Evolutionary conservation across 1,140 invertebrate genomes (phyloP), one percentile per base, ranked within the genome.

Genomic region (Calliopsis andreniformis): DNA sequence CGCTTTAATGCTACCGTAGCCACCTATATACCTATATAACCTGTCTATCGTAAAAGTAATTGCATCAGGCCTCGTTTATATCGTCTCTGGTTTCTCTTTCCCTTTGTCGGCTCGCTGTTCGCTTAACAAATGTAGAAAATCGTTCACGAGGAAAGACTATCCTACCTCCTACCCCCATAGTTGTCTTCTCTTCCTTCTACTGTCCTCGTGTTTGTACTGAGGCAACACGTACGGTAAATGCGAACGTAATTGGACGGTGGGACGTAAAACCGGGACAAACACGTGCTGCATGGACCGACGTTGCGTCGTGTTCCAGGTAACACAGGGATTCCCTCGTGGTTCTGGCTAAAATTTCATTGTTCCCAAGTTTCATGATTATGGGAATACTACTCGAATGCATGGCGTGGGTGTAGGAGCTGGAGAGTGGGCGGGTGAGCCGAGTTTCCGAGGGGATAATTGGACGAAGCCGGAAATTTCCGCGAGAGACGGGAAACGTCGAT

Each of bases 61-160:
- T 90, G 88, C 89, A 90, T 89, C 88, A 89, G 87, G 86, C 79
- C 82, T 85, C 87, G 85, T 88, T 90, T 88, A 86, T 89, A 88
- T 88, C 80, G 73, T 78, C 80, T 81, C 72, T 49, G 72, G 76
- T 66, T 80, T 62, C 67, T 85, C 81, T 79, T 85, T 80, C 76
- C 16, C 23, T 25, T 20, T 20, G 18, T 8, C 42, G 14, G 18
- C n/a, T n/a, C 20, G 45, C 3, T 5, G 12, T 16, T 64, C 76
- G 77, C 67, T 81, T 77, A 85, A 88, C 86, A 86, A 89, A 87
- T 83, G 83, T 85, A 84, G 86, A 85, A 86, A 88, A 89, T 87
- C 87, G 82, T 64, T 84, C 69, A 61, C 62, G 69, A 56, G 64
- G 32, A 55, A 25, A 4, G 25, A 8, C 51, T 12, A 10, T 4